These are phyloP conservation scores for Uropetala carovei DNA, from an alignment of 2,888 invertebrate genomes.

Conservation along the genomic window DNA sequence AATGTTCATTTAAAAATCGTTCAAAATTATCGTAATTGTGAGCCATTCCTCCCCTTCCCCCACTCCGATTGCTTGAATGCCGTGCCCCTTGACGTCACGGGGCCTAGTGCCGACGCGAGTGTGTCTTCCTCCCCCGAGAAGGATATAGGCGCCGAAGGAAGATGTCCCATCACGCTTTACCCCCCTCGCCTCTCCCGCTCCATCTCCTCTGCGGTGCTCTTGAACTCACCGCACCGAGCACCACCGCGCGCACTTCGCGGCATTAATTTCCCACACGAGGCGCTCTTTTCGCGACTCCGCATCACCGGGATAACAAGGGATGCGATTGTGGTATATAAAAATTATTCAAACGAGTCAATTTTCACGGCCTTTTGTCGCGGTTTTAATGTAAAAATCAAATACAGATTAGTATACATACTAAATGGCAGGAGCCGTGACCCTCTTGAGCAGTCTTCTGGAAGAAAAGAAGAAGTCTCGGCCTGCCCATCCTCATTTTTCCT, in stretches of 20 bases:
- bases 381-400: too few relatives aligned
- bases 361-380: background rate
- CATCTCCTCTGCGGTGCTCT: background rate
- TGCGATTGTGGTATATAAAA: background rate
- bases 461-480: too few relatives aligned
- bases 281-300: background rate
- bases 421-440: too few relatives aligned
- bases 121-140: background rate
- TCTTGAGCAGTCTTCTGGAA: too few relatives aligned
- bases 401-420: too few relatives aligned
- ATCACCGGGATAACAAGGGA: too few relatives aligned
- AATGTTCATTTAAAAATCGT: too few relatives aligned
- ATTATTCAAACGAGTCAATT: background rate
- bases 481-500: too few relatives aligned
- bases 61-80: background rate
- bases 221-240: background rate
- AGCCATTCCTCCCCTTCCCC: too few relatives aligned
- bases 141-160: background rate
- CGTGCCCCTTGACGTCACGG: background rate
- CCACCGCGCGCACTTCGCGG: background rate
- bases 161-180: background rate
- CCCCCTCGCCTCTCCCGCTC: background rate
- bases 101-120: background rate
- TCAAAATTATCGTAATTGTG: too few relatives aligned
- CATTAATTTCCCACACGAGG: slow-evolving; percentile 4